phyloP scores from a whole-genome alignment of 2,113 vertebrate genomes.

The Erinaceus europaeus region DNA sequence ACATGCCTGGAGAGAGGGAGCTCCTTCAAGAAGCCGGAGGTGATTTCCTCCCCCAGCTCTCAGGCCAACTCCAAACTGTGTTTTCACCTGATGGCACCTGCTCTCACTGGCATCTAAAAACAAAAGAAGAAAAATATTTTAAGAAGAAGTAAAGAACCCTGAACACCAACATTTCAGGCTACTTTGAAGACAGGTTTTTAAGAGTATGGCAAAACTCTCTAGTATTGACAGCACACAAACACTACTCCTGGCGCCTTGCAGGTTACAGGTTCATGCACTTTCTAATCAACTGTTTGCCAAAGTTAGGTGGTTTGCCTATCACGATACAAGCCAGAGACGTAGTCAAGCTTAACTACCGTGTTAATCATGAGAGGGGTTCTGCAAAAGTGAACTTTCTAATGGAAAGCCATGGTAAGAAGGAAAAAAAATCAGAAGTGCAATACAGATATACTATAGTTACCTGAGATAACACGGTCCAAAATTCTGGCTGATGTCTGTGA shows the following conservation, averaged over 20 bases:
- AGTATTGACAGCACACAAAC: not conserved
- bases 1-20: constrained; percentile 78
- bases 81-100: constrained; percentile 69
- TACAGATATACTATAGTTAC: not conserved
- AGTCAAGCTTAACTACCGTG: not conserved
- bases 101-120: constrained; percentile 81
- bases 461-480: not conserved
- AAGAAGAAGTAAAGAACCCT: constrained; percentile 42
- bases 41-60: constrained; percentile 73
- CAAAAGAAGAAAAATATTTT: constrained; percentile 64
- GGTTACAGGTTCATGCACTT: not conserved
- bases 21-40: constrained; percentile 77
- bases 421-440: not conserved
- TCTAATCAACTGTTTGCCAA: constrained; percentile 11
- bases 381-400: not conserved
- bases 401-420: constrained; percentile 2
- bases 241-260: not conserved
- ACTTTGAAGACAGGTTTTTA: constrained; percentile 60
- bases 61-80: constrained; percentile 75
- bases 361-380: not conserved
- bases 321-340: not conserved
- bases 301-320: constrained; percentile 12
- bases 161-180: constrained; percentile 45
- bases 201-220: constrained; percentile 49
- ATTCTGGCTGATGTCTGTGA: not conserved